phyloP scores from a whole-genome alignment of 1,140 invertebrate genomes.

The Ostrea edulis region DNA sequence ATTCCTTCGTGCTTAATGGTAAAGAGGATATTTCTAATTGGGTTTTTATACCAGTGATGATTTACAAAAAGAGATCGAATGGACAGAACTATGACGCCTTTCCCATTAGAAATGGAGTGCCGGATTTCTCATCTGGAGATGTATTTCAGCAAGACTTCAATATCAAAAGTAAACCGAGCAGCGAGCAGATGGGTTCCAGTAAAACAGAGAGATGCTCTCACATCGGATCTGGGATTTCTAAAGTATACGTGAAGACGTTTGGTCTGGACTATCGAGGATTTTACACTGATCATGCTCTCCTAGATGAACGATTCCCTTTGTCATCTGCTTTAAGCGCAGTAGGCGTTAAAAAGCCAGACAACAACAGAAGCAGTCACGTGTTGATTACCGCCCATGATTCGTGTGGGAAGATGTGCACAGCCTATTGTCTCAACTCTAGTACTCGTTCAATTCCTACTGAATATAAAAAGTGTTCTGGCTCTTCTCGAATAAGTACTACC shows the following conservation, averaged over 20 bases:
- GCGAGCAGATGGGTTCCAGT: not conserved
- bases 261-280: conserved; percentile 47
- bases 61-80: conserved; percentile 57
- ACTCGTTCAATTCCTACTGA: conserved; percentile 29
- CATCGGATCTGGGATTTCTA: conserved; percentile 44
- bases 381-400: conserved; percentile 55
- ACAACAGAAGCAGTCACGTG: not conserved
- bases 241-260: conserved; percentile 46
- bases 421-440: conserved; percentile 47
- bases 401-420: conserved; percentile 53
- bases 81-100: conserved; percentile 53
- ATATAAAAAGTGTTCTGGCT: conserved; percentile 53
- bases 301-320: conserved; percentile 49
- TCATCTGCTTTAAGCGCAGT: conserved; percentile 23
- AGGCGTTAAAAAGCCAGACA: conserved; percentile 46
- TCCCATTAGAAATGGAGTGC: conserved; percentile 57
- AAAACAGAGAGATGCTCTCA: not conserved
- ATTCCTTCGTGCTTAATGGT: conserved; percentile 61
- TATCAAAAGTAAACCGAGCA: not conserved
- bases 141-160: conserved; percentile 50
- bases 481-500: conserved; percentile 4
- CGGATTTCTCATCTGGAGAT: conserved; percentile 54
- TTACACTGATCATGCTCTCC: conserved; percentile 45
- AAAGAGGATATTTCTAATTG: conserved; percentile 61
- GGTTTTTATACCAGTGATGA: conserved; percentile 64